Evolutionary conservation across 2,888 invertebrate species (phyloP), one percentile per base, ranked within the genome.

Genomic region (Odontothrips loti): DNA sequence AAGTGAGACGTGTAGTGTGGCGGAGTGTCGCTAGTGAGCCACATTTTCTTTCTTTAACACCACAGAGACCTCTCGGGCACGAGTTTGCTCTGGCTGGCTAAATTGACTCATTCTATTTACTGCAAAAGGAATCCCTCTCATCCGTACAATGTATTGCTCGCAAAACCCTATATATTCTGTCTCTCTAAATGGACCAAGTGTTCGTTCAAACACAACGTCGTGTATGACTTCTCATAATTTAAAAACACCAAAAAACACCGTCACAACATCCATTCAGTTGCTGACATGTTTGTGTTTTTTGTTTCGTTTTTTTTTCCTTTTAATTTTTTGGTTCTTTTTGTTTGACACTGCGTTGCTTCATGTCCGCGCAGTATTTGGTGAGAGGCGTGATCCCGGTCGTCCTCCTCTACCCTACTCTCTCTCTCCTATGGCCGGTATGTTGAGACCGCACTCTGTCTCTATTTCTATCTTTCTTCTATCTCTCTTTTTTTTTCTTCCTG

Each of bases 351-450:
- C 68, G 68, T 75, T 75, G 68, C 68, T 75, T 75, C 68, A 27
- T 75, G 68, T 75, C 68, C 68, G 68, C 68, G 68, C 68, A 75
- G 68, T 75, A 75, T 75, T 75, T 75, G 68, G 68, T 75, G 68
- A 75, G 68, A 23, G 68, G 68, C 68, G 68, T 75, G 68, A 12
- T 75, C 23, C 68, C 68, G 68, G 68, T 75, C 68, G 68, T 75
- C 68, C 68, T 75, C 27, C 68, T 75, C 68, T 75, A 75, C 68
- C 68, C 68, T 75, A n/a, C 23, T 75, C 68, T 75, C 68, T 75
- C 68, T 75, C 68, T 75, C 68, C 68, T 75, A 23, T 75, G 68
- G 68, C 68, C 68, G 68, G 68, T 75, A 75, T 75, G 68, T 75
- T 75, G 68, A 75, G 68, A 75, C 68, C 68, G 68, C 68, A 75